Evolutionary conservation across 2,113 vertebrate genomes (phyloP).

Genomic region (Carlito syrichta): DNA sequence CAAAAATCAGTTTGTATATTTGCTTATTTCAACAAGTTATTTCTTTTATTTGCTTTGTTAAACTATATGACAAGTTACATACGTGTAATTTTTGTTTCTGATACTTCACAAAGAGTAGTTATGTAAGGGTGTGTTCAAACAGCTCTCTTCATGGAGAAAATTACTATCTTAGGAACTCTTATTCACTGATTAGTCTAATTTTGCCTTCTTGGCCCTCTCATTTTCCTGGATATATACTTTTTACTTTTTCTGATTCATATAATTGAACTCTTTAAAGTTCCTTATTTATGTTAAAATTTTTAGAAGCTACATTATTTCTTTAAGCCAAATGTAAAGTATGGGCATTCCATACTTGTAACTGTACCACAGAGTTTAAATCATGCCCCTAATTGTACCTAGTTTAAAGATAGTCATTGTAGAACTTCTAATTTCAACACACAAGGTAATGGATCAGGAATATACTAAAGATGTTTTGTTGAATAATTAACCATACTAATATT

Average conservation of each 20-base stretch:
- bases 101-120: neutral
- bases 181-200: neutral
- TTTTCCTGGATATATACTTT: neutral
- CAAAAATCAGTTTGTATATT: constrained; percentile 48
- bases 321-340: neutral
- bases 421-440: neutral
- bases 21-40: neutral
- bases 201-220: neutral
- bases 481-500: neutral
- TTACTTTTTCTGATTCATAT: neutral
- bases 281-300: neutral
- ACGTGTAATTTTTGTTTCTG: constrained; percentile 19
- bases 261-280: neutral
- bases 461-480: neutral
- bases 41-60: constrained; percentile 47
- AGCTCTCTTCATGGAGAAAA: neutral
- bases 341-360: neutral
- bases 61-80: constrained; percentile 3
- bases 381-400: neutral
- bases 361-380: neutral
- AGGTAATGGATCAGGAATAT: neutral
- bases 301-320: neutral
- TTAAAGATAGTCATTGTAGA: neutral
- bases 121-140: neutral
- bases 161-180: neutral